A percentile compares a stretch with the other conserved stretches of the same genome.
These are phyloP conservation scores for Teleopsis dalmanni DNA, from an alignment of 1,140 invertebrate species.

Conservation along the genomic window DNA sequence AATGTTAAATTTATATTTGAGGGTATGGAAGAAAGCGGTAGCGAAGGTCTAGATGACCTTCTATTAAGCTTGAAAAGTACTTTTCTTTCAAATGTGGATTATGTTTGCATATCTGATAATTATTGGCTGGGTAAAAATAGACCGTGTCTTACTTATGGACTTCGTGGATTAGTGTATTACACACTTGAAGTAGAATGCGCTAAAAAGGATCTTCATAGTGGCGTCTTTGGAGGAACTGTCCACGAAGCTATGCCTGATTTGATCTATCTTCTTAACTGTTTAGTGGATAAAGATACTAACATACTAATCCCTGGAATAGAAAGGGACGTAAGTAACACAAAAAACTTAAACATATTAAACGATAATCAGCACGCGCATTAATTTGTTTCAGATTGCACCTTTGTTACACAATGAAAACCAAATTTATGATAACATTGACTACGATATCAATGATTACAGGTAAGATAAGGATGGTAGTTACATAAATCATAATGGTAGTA, in stretches of 20 bases:
- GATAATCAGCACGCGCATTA: no score
- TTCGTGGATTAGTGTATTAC: constrained; percentile 91
- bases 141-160: constrained; percentile 94
- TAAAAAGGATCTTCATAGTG: constrained; percentile 89
- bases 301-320: constrained; percentile 76
- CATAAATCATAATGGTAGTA: neutral
- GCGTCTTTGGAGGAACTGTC: constrained; percentile 86
- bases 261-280: constrained; percentile 71
- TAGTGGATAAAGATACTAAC: constrained; percentile 76
- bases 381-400: constrained; percentile 27
- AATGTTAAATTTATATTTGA: constrained; percentile 97
- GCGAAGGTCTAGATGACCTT: constrained; percentile 87
- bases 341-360: no score
- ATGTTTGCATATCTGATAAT: constrained; percentile 97
- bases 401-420: constrained; percentile 66
- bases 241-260: constrained; percentile 86
- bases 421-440: constrained; percentile 83
- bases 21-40: constrained; percentile 98
- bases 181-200: constrained; percentile 83
- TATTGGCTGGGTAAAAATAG: constrained; percentile 96
- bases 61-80: constrained; percentile 63
- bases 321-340: constrained; percentile 57
- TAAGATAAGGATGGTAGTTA: constrained; percentile 26
- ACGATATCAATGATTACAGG: constrained; percentile 73
- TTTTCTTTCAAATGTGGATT: constrained; percentile 83